phyloP scores from a whole-genome alignment of 1,140 invertebrate genomes.

The Tyrophagus putrescentiae region DNA sequence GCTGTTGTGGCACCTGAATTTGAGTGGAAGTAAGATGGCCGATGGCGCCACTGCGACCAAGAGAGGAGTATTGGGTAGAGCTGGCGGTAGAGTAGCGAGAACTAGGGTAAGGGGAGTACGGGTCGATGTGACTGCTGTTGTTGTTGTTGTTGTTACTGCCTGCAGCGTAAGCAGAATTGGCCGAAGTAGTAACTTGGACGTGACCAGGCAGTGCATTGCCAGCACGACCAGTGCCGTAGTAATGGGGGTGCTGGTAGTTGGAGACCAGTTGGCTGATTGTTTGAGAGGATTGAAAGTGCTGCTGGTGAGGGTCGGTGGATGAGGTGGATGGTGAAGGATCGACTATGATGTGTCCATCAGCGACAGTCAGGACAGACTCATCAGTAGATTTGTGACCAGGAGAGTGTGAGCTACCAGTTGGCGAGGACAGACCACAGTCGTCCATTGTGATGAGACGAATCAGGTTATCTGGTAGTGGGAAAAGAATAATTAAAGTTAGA shows the following conservation, averaged over 20 bases:
- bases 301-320: too few species aligned
- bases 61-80: conserved; percentile 26
- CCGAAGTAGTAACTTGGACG: too few species aligned
- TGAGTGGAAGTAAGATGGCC: not conserved
- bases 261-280: too few species aligned
- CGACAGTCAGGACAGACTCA: not conserved
- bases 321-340: too few species aligned
- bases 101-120: not conserved
- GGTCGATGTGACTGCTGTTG: not conserved
- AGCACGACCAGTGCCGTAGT: too few species aligned
- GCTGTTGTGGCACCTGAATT: not conserved
- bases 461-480: conserved; percentile 6
- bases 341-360: too few species aligned
- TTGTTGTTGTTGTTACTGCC: not conserved
- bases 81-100: conserved; percentile 16
- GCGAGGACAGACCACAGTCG: not conserved
- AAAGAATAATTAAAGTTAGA: not conserved
- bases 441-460: conserved; percentile 16
- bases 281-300: too few species aligned
- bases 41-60: conserved; percentile 17
- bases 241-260: too few species aligned
- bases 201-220: too few species aligned
- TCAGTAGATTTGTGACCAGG: not conserved
- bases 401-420: not conserved
- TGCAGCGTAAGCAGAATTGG: too few species aligned